These are phyloP conservation scores for Ctenopoma kingsleyae DNA, from an alignment of 2,797 vertebrate genomes.

Conservation along the genomic window DNA sequence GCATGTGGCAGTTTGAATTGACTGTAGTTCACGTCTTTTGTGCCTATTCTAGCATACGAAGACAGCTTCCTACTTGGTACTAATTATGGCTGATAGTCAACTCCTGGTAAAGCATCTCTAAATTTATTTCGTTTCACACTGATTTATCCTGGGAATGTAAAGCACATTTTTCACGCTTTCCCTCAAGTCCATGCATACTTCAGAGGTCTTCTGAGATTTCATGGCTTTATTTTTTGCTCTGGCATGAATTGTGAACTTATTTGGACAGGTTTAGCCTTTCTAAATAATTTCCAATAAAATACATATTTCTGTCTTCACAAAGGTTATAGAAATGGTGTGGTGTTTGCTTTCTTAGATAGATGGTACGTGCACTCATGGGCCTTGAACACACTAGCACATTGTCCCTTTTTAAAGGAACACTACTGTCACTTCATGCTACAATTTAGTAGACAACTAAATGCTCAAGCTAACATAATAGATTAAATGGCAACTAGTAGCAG, in stretches of 20 bases:
- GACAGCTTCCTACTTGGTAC: neutral
- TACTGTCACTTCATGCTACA: no score
- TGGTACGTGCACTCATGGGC: neutral
- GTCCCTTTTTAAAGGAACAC: no score
- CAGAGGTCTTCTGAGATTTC: neutral
- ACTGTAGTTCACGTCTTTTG: neutral
- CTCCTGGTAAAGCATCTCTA: neutral
- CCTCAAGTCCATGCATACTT: neutral
- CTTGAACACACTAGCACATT: no score
- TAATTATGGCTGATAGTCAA: constrained; percentile 5
- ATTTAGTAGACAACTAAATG: neutral
- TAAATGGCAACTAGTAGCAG: no score
- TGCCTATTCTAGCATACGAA: neutral
- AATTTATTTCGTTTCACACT: neutral
- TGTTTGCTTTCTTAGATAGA: neutral
- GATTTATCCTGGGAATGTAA: neutral
- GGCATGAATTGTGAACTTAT: neutral
- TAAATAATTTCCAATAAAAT: neutral
- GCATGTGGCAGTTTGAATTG: constrained; percentile 4
- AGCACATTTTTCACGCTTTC: neutral
- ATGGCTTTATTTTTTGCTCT: neutral
- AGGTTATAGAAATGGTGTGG: neutral
- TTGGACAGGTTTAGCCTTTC: neutral
- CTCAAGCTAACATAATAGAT: neutral
- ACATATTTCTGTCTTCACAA: neutral